These are phyloP conservation scores for Lepidurus couesii DNA, from an alignment of 1,140 invertebrate genomes.

Conservation along the genomic window DNA sequence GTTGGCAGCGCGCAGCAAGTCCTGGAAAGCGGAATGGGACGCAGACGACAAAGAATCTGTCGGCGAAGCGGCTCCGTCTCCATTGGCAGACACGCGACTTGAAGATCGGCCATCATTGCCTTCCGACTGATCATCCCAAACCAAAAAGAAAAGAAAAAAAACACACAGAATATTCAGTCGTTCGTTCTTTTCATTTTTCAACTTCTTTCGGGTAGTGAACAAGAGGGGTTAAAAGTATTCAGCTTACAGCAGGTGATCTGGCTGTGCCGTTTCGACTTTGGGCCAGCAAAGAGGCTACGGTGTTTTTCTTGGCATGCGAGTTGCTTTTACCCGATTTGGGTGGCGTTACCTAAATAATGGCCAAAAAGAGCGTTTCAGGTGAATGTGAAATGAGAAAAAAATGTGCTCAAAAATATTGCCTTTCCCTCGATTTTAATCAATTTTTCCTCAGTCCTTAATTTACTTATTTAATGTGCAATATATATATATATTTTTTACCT, in stretches of 20 bases:
- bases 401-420: no score
- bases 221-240: neutral
- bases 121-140: neutral
- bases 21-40: conserved; percentile 31
- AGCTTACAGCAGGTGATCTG: conserved; percentile 7
- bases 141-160: neutral
- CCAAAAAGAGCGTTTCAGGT: neutral
- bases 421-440: no score
- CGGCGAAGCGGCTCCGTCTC: neutral
- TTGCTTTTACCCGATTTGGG: neutral
- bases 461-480: neutral
- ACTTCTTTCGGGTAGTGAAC: neutral
- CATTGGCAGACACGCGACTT: neutral
- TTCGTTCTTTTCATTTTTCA: no score
- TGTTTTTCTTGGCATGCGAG: conserved; percentile 72
- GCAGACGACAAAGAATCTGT: conserved; percentile 8
- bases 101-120: conserved; percentile 12
- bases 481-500: neutral
- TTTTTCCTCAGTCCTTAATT: neutral
- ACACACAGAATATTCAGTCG: no score
- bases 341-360: neutral
- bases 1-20: conserved; percentile 34
- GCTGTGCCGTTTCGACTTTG: conserved; percentile 56
- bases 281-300: conserved; percentile 75
- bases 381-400: no score